phyloP scores from a whole-genome alignment of 2,888 invertebrate genomes.

The Cremastinae sp. region DNA sequence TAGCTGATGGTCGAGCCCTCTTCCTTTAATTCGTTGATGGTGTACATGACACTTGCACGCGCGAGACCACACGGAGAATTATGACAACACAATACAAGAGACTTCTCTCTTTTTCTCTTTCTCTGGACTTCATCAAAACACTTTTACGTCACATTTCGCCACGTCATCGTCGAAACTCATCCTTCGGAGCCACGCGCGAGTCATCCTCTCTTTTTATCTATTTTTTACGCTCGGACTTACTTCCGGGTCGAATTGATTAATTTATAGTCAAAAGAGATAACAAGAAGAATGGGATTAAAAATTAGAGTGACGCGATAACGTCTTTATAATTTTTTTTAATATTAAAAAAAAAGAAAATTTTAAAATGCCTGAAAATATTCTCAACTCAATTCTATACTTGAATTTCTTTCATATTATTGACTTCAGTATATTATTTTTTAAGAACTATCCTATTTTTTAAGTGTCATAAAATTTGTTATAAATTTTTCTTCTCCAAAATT shows the following conservation, averaged over 20 bases:
- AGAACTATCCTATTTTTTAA: too few species aligned
- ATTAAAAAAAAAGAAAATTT: too few species aligned
- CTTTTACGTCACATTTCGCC: constrained; percentile 49
- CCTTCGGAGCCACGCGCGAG: constrained; percentile 36
- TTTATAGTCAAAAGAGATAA: too few species aligned
- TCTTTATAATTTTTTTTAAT: too few species aligned
- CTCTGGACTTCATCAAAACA: constrained; percentile 50
- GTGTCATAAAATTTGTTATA: too few species aligned
- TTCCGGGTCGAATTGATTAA: neutral
- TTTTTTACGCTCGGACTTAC: neutral
- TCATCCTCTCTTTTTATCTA: constrained; percentile 36
- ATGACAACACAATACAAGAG: constrained; percentile 41
- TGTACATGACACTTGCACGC: constrained; percentile 16
- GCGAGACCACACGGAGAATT: constrained; percentile 40
- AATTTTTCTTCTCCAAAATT: too few species aligned
- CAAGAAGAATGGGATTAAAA: too few species aligned
- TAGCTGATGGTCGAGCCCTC: constrained; percentile 49
- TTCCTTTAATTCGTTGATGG: constrained; percentile 44
- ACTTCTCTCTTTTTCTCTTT: constrained; percentile 13
- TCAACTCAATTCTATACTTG: too few species aligned
- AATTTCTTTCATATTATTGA: too few species aligned
- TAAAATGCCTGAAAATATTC: too few species aligned
- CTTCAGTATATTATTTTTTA: too few species aligned
- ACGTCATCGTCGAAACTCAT: constrained; percentile 46
- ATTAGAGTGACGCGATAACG: too few species aligned